Conservation (phyloP, 2,113 vertebrate species). For the Muntiacus muntjak region DNA sequence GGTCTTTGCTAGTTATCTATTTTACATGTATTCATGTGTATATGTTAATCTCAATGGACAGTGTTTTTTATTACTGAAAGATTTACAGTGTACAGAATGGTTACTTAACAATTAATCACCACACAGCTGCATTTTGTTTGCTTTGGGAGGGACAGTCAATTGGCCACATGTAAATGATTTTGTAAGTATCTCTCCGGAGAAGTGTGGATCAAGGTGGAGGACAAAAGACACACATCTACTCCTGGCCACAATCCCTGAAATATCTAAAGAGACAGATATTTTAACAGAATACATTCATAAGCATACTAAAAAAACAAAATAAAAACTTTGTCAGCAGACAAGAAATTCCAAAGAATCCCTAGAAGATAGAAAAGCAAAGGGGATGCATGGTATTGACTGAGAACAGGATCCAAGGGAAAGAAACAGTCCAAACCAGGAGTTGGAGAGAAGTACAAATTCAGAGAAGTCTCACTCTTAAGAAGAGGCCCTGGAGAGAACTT, state of each 20-base stretch:
- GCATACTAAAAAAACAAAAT: neutral
- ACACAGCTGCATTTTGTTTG: neutral
- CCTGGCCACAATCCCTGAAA: neutral
- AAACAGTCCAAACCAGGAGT: neutral
- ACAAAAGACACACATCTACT: neutral
- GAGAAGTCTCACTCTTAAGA: neutral
- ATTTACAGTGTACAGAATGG: neutral
- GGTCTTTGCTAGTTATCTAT: neutral
- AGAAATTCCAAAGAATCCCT: neutral
- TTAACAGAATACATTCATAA: neutral
- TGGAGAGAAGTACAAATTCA: neutral
- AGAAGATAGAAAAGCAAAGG: neutral
- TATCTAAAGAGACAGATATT: neutral
- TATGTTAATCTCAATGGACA: neutral
- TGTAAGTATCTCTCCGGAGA: neutral
- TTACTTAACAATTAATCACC: neutral
- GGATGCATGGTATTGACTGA: neutral
- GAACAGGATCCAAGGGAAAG: neutral
- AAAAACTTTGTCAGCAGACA: neutral
- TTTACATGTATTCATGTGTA: neutral
- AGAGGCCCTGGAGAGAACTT: neutral
- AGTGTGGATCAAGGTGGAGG: neutral
- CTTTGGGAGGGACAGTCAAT: neutral
- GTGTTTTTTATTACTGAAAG: neutral
- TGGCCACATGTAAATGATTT: neutral